Evolutionary conservation across 1,140 invertebrate species (phyloP).

Genomic region (Akabosia matsudoensis): DNA sequence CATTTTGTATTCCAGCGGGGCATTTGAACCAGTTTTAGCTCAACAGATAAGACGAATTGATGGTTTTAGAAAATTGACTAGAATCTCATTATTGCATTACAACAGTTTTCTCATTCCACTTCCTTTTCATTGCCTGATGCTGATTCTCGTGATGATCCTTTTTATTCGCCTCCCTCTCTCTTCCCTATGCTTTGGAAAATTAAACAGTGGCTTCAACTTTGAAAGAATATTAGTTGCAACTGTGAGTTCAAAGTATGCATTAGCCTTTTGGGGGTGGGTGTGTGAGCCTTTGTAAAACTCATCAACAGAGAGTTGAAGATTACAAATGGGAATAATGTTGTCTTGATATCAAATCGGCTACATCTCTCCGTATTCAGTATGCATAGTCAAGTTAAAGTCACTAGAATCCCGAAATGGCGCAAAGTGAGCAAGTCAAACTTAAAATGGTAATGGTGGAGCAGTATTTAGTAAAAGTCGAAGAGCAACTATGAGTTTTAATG

Average conservation of each 20-base stretch:
- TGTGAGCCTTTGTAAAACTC: not conserved
- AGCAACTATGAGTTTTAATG: not conserved
- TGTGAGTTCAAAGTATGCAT: not conserved
- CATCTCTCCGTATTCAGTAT: not conserved
- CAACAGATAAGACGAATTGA: conserved; percentile 18
- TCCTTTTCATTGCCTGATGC: conserved; percentile 12
- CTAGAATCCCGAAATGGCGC: not conserved
- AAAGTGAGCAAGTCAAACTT: not conserved
- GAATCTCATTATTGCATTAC: conserved; percentile 11
- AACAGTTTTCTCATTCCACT: not conserved
- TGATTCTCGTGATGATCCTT: conserved; percentile 20
- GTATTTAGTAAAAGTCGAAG: not conserved
- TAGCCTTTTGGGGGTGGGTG: not conserved
- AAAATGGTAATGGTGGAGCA: not conserved
- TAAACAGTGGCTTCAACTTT: conserved; percentile 22
- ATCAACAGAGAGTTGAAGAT: not conserved
- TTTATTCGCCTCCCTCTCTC: conserved; percentile 24
- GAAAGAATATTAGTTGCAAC: not conserved
- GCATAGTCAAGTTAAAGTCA: too few relatives aligned
- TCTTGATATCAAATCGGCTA: too few relatives aligned
- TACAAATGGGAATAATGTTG: too few relatives aligned
- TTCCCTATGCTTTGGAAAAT: conserved; percentile 1
- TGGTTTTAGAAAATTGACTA: conserved; percentile 19
- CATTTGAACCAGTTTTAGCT: conserved; percentile 5
- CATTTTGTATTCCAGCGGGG: conserved; percentile 7